Evolutionary conservation across 2,113 vertebrate species (phyloP).

Genomic region (Pampusana beccarii): DNA sequence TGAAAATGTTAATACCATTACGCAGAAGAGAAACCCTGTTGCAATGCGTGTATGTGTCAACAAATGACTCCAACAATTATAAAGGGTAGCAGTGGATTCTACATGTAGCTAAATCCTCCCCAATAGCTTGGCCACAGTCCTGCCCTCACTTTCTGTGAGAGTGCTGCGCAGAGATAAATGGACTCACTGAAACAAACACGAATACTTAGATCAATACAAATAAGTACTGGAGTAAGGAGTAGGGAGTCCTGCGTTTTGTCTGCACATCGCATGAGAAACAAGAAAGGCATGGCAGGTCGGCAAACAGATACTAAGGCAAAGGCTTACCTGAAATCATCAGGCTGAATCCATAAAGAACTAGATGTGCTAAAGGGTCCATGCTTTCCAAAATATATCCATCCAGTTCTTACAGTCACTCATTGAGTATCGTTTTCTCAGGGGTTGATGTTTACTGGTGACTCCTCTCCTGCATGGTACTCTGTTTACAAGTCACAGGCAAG

Average conservation of each 20-base stretch:
- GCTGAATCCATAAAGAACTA: slow-evolving; percentile 74
- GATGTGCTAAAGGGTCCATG: slow-evolving; percentile 78
- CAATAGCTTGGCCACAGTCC: background rate
- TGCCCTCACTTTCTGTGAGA: background rate
- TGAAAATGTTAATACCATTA: background rate
- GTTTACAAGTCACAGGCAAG: slow-evolving; percentile 72
- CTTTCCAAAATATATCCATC: slow-evolving; percentile 79
- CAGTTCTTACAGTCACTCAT: slow-evolving; percentile 73
- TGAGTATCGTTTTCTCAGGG: slow-evolving; percentile 55
- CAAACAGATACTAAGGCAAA: background rate
- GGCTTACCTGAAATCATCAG: slow-evolving; percentile 80
- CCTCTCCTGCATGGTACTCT: slow-evolving; percentile 34
- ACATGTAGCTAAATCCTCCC: background rate
- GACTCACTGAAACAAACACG: background rate
- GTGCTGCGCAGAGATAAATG: background rate
- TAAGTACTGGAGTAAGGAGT: background rate
- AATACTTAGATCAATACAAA: background rate
- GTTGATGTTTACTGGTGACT: slow-evolving; percentile 12
- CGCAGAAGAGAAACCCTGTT: background rate
- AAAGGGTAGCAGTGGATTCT: background rate
- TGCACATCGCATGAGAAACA: background rate
- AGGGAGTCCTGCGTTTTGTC: background rate
- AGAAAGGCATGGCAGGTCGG: background rate
- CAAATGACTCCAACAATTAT: background rate
- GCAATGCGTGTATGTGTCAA: background rate